These are phyloP conservation scores for Etheostoma nigrum DNA, from an alignment of 2,797 vertebrate genomes.

Conservation along the genomic window DNA sequence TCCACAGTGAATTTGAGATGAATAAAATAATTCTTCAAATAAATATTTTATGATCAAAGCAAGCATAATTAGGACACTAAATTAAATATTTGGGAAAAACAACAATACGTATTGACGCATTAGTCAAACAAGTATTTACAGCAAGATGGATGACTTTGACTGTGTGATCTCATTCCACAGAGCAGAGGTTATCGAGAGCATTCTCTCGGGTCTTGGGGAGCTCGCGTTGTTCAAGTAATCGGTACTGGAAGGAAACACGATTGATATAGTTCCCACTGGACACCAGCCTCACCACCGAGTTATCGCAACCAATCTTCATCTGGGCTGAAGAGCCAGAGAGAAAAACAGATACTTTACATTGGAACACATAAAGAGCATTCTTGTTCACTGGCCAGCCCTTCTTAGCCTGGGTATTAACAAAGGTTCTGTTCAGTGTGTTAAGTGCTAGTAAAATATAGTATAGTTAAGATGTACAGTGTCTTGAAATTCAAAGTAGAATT, in stretches of 20 bases:
- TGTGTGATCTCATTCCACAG: slow-evolving; percentile 77
- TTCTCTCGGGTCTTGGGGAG: slow-evolving; percentile 88
- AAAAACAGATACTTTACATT: slow-evolving; percentile 48
- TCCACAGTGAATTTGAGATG: slow-evolving; percentile 22
- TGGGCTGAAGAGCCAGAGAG: slow-evolving; percentile 84
- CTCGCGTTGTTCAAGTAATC: slow-evolving; percentile 88
- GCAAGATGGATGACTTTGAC: slow-evolving; percentile 31
- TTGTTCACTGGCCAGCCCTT: slow-evolving; percentile 8
- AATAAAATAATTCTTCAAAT: slow-evolving; percentile 57
- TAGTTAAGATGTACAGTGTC: background rate
- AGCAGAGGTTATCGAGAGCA: slow-evolving; percentile 91
- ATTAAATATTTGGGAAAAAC: slow-evolving; percentile 57
- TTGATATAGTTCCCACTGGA: slow-evolving; percentile 95
- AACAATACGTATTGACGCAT: slow-evolving; percentile 44
- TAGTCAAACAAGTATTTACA: slow-evolving; percentile 62
- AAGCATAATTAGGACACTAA: slow-evolving; percentile 30
- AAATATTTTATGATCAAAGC: slow-evolving; percentile 59
- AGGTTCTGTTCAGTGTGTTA: background rate
- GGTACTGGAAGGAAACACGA: slow-evolving; percentile 94
- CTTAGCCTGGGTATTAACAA: background rate
- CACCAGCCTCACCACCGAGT: slow-evolving; percentile 93
- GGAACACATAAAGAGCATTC: slow-evolving; percentile 12
- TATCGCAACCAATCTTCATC: slow-evolving; percentile 97
- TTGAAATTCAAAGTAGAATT: background rate
- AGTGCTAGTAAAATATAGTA: background rate